Percentiles rank a stretch among this genome's conserved stretches.
These are phyloP conservation scores for Dendrolimus pini DNA, from an alignment of 2,888 invertebrate species.

Conservation along the genomic window DNA sequence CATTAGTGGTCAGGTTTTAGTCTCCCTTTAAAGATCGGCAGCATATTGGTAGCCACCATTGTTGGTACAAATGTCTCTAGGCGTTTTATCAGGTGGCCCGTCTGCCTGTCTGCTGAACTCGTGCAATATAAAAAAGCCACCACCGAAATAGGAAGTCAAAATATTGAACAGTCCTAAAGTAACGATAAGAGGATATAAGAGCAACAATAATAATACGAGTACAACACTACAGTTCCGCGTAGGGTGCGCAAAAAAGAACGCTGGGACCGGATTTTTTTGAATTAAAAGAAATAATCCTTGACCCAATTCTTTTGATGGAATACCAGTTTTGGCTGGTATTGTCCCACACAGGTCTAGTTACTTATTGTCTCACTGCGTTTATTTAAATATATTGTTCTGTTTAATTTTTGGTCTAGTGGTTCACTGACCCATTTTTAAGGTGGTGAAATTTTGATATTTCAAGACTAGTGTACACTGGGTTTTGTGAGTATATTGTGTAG, in stretches of 20 bases:
- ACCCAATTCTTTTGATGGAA: slow-evolving; percentile 39
- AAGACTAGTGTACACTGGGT: background rate
- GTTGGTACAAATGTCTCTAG: too few species aligned
- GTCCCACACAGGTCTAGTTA: slow-evolving; percentile 60
- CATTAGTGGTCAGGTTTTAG: too few species aligned
- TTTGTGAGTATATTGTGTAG: too few species aligned
- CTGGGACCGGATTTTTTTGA: slow-evolving; percentile 7
- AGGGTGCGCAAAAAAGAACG: slow-evolving; percentile 3
- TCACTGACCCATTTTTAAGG: background rate
- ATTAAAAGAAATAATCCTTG: slow-evolving; percentile 48
- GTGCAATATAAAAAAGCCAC: background rate
- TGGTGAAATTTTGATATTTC: background rate
- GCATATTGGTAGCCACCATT: too few species aligned
- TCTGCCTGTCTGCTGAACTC: too few species aligned
- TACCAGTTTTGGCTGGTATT: slow-evolving; percentile 28
- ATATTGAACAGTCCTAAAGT: background rate
- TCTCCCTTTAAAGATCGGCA: too few species aligned
- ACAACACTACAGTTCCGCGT: slow-evolving; percentile 6
- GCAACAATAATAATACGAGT: background rate
- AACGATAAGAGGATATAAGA: slow-evolving; percentile 2
- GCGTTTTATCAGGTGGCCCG: too few species aligned
- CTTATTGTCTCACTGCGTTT: slow-evolving; percentile 26
- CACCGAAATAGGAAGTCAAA: background rate
- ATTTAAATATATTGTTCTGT: background rate
- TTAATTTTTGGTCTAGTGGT: slow-evolving; percentile 1